Percentiles rank a stretch among this genome's conserved stretches.
Evolutionary conservation across 2,888 invertebrate species (phyloP).

Genomic region (Lapara coniferarum): DNA sequence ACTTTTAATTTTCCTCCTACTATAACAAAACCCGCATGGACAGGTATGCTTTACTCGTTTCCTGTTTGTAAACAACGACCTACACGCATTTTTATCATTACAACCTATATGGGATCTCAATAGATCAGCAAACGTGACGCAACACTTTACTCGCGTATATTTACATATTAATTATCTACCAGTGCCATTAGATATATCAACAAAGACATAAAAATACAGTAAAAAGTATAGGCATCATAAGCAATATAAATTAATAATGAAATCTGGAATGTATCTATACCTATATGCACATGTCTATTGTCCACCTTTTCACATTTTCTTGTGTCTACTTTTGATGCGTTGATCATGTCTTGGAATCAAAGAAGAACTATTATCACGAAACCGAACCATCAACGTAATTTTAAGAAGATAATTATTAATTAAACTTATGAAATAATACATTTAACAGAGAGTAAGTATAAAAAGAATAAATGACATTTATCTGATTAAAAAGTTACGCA

Average conservation of each 20-base stretch:
- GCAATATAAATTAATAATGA: no score
- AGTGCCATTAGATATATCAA: not conserved
- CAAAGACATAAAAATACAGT: not conserved
- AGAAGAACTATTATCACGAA: no score
- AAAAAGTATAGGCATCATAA: not conserved
- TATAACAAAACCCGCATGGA: not conserved
- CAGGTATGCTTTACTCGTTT: not conserved
- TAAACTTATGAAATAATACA: not conserved
- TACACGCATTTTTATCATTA: not conserved
- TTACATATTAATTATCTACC: slow-evolving; percentile 9
- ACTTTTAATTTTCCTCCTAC: not conserved
- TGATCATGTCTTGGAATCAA: no score
- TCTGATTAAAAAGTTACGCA: slow-evolving; percentile 1
- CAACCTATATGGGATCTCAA: slow-evolving; percentile 11
- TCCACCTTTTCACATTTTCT: no score
- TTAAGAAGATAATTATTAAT: no score
- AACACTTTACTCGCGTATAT: slow-evolving; percentile 3
- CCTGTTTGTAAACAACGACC: slow-evolving; percentile 1
- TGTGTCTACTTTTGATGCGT: no score
- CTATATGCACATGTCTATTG: no score
- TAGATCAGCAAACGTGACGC: slow-evolving; percentile 8
- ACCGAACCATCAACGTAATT: no score
- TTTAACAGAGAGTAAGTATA: not conserved
- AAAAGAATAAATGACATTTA: slow-evolving; percentile 12
- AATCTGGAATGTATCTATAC: no score